Evolutionary conservation across 2,888 invertebrate species (phyloP), one percentile per base, ranked within the genome.

Genomic region (Nomada fucata): DNA sequence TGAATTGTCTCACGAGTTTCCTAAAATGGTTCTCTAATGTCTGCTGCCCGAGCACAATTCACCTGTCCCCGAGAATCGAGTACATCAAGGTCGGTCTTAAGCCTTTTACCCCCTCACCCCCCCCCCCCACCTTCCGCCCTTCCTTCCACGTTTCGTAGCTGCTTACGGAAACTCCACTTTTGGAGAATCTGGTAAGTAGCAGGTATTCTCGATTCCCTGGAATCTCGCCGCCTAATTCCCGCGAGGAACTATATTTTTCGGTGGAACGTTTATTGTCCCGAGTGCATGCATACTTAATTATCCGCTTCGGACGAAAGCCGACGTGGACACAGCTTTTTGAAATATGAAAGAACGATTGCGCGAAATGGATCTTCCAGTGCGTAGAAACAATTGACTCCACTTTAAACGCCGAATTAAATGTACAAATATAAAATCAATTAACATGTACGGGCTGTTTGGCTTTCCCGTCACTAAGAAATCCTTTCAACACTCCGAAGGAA

Each of bases 11-110:
- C 79, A 76, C 82, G 78, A 86, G 82, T 79, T 82, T 85, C 82
- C 84, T 80, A 74, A 77, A 78, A 82, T 89, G 89, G 89, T 86
- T 90, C 88, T 88, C 89, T 89, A 90, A 91, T 90, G 90, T 87
- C 88, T 88, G 87, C 87, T 84, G 79, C 75, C 76, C 79, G 82
- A 88, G 85, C 89, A 82, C 88, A 88, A 85, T 90, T 91, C 89
- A 90, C 90, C 89, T 86, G 89, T 88, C 86, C 15, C 80, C 72
- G 71, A 73, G 83, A 88, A 87, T 88, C 82, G 76, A 82, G 85
- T 79, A 68, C 77, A 84, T 83, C 82, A 75, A 76, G 79, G 68
- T 82, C 79, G 76, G 76, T 77, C 36, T 36, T 36, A 36, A 36
- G 36, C 36, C 36, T 23, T 52, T 73, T 68, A 63, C 52, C 53